Evolutionary conservation across 2,797 vertebrate species (phyloP), one percentile per base, ranked within the genome.

Genomic region (Alfaro cultratus): DNA sequence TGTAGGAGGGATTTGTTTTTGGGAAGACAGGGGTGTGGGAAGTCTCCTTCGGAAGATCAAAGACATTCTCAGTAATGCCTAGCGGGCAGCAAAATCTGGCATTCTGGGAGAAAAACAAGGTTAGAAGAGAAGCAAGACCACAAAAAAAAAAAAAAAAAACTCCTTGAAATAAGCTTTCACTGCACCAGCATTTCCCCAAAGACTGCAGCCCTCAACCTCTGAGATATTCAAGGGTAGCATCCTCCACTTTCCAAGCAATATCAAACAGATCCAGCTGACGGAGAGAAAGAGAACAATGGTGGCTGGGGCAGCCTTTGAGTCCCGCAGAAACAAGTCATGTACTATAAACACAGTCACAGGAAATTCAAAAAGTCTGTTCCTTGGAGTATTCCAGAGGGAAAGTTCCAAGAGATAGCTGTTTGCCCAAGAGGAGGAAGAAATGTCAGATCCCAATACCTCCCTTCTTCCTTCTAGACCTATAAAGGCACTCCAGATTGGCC

Each of bases 401-500:
- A 39, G 34, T 67, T 67, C 62, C 62, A 89, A 78, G 90, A 93
- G 86, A 88, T 75, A 87, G 91, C 81, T 83, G 83, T 86, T 78
- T 88, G 83, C 85, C 91, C 84, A 46, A 84, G 82, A 91, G 82
- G 79, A 89, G 87, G 87, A 84, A 78, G 89, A 92, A 89, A 86
- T 80, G 84, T 85, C 78, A 1, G 46, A 77, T 76, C 62, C 77
- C 74, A 74, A 41, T 83, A 71, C 74, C 73, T 86, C 68, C 1
- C 76, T 91, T 29, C 88, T 88, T 93, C 87, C 90, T 87, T 94
- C 87, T 88, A 90, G 83, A 92, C 90, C 90, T 81, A 93, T 87
- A 92, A 95, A 96, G 97, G 95, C 94, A 95, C 93, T 92, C 93
- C 93, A 93, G 88, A 90, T 90, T 85, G 90, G 91, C 93, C 95